Base-by-base conservation (phyloP, 2,888 invertebrate genomes). In the Andrena trimmerana region DNA sequence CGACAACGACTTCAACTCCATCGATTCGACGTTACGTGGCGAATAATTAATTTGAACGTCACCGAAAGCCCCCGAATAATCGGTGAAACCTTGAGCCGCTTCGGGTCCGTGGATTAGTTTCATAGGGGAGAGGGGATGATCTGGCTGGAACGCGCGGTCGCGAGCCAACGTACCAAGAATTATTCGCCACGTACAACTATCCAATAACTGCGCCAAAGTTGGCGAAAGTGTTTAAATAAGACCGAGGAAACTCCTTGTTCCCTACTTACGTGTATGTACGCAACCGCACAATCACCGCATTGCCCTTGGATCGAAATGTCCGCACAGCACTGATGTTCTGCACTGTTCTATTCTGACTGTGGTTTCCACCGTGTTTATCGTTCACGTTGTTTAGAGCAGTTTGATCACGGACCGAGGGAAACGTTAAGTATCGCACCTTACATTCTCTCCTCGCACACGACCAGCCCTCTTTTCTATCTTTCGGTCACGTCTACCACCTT, bases 281-380 rank as follows among this genome's bases (percentile, higher is more conserved):
- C 88, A 87, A 85, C 74, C 83, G 87, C 88, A 87, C 87, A 85
- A 76, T 83, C 83, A 81, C 81, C 76, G 78, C 81, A 80, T 89
- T 87, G 69, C 69, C 89, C 82, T 88, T 88, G 76, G 84, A 86
- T 88, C 85, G 79, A 89, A 89, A 90, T 91, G 90, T 90, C 90
- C 90, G 92, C 92, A 93, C 92, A 90, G 92, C 92, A 93, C 92
- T 89, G 90, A 91, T 87, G 20, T 87, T 90, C 81, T 88, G 82
- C 78, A 79, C 60, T 76, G 71, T 71, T 85, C 78, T 73, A 63
- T 62, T 42, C 74, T 83, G 79, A 72, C 70, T 73, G 48, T 81
- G 71, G 27, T 69, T 52, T 59, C 63, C 71, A 75, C 63, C 42
- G 62, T 81, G 78, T 85, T 82, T 63, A 63, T 62, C 77, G 36